Evolutionary conservation across 2,797 vertebrate species (phyloP), one percentile per base, ranked within the genome.

Genomic region (Acanthurus leucopareius): DNA sequence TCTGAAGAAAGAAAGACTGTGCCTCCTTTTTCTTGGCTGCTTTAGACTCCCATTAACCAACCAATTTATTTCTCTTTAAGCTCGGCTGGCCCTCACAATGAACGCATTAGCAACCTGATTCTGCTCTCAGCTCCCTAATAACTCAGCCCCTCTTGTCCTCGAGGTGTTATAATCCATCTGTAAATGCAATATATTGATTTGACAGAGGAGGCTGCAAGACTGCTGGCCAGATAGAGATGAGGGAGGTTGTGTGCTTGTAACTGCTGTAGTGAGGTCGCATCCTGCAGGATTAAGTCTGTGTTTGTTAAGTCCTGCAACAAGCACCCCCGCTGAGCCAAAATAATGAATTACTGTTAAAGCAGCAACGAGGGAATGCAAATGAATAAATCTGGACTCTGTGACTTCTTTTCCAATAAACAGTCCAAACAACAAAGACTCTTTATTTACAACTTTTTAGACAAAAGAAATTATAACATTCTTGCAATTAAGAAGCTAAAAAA

Each of bases 51-150:
- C 75, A 77, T 88, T 86, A 89, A 79, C 60, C 16, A 45, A 35
- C 75, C 81, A 57, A 89, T 91, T 87, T 87, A 77, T 85, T 84
- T 79, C 42, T 78, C 79, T 86, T 42, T 61, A 77, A 77, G 74
- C 86, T 83, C 14, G 10, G 35, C 25, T 11, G 25, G 20, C 28
- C 5, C 83, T 82, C 59, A 74, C 74, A 88, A 83, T 84, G 54
- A 80, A 62, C 10, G 54, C 54, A 64, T 89, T 86, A 80, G 78
- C 17, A 68, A 45, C 28, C 32, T 51, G 69, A 69, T 57, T 77
- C 65, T 73, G 40, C 53, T 75, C 48, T 77, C 42, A 19, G 20
- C 80, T 72, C 58, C 51, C 16, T 11, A 69, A 73, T 84, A 80
- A 74, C 48, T 54, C 40, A 51, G 47, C 16, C 16, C 32, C 38